phyloP scores from a whole-genome alignment of 2,113 vertebrate species.

The Salvator merianae region DNA sequence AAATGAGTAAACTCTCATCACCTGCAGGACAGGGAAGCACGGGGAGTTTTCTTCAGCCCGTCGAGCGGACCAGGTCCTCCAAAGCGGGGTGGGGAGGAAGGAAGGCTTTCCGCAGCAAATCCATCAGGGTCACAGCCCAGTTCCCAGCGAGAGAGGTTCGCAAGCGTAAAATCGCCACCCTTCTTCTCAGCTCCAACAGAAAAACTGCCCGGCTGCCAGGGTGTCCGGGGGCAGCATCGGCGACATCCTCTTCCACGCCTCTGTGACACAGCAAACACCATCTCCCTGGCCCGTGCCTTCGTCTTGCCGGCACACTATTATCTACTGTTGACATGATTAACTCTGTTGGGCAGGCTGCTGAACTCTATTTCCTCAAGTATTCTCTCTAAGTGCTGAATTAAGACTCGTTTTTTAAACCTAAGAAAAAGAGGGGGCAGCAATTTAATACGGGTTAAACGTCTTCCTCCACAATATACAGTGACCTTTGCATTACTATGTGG shows the following conservation, averaged over 20 bases:
- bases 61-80: slow-evolving; percentile 69
- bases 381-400: slow-evolving; percentile 96
- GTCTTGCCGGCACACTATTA: slow-evolving; percentile 69
- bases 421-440: slow-evolving; percentile 36
- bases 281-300: slow-evolving; percentile 57
- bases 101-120: slow-evolving; percentile 71
- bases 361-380: slow-evolving; percentile 85
- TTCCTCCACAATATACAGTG: neutral
- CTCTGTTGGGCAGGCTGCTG: slow-evolving; percentile 71
- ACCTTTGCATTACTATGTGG: slow-evolving; percentile 1
- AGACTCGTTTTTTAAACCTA: slow-evolving; percentile 98
- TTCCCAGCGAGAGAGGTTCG: slow-evolving; percentile 64
- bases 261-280: slow-evolving; percentile 66
- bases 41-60: slow-evolving; percentile 66
- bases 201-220: slow-evolving; percentile 66
- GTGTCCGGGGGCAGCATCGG: slow-evolving; percentile 38
- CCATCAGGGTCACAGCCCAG: slow-evolving; percentile 70
- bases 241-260: slow-evolving; percentile 66
- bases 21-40: slow-evolving; percentile 68
- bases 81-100: slow-evolving; percentile 55
- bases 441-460: neutral
- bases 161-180: slow-evolving; percentile 60
- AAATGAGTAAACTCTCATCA: slow-evolving; percentile 73
- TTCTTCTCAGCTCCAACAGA: slow-evolving; percentile 70
- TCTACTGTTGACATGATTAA: slow-evolving; percentile 84